Evolutionary conservation across 2,113 vertebrate genomes (phyloP), one percentile per base, ranked within the genome.

Genomic region (Pica pica): DNA sequence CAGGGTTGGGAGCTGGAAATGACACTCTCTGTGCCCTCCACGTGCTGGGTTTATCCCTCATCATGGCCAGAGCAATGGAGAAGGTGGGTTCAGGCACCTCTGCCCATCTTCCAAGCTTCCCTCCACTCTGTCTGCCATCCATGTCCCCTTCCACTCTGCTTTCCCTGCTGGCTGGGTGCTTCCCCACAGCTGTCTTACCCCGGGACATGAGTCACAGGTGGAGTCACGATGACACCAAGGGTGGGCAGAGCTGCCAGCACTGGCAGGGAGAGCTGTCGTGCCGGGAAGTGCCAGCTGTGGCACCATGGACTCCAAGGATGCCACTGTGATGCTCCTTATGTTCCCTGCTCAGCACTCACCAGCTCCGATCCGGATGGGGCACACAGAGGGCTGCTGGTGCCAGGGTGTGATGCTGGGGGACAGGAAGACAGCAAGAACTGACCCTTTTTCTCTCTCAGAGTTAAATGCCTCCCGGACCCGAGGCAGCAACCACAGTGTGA

Each of bases 401-500:
- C 1, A 2, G 10, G 46, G 44, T 6, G 8, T 77, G 71, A 76
- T 1, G 0, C 31, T 22, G 20, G 19, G 52, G 56, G 30, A 28
- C 50, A 69, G 30, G 9, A 71, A 55, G 31, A 55, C 19, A 68
- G 35, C 31, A 19, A 53, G 49, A 46, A 47, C 22, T 94, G 81
- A 95, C 60, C 4, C 18, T 77, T 77, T 87, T 39, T 94, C 55
- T 95, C 41, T 77, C 82, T 70, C 90, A 97, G 97, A 97, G 49
- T 91, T 97, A 91, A 97, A 95, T 2, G 89, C 96, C 35, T 96
- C 95, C 64, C 85, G 97, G 39, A 98, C 97, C 81, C 96, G 95
- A 20, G 98, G 98, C 83, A 98, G 98, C 91, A 98, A 96, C 68
- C 98, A 98, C 84, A 98, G 98, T 27, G 97, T 98, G 92, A 98